Evolutionary conservation across 2,888 invertebrate genomes (phyloP).

Genomic region (Amiota mariae): DNA sequence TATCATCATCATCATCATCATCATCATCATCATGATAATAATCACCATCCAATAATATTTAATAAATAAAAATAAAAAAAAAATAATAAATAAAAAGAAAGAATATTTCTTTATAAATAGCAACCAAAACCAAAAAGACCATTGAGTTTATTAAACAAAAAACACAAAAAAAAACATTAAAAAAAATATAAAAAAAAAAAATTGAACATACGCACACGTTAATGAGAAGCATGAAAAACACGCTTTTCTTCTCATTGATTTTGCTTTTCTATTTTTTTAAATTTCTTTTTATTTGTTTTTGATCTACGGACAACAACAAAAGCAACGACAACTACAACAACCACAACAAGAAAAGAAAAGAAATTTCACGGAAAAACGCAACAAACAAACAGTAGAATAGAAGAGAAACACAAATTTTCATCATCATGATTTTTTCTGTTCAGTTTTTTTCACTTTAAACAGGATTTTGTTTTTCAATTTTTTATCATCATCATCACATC

Average conservation of each 20-base stretch:
- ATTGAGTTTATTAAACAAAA: slow-evolving; percentile 14
- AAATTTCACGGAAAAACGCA: background rate
- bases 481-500: too few relatives aligned
- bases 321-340: background rate
- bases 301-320: slow-evolving; percentile 6
- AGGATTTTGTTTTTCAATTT: too few relatives aligned
- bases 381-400: too few relatives aligned
- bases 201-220: background rate
- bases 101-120: slow-evolving; percentile 18
- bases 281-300: background rate
- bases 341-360: background rate
- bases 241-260: too few relatives aligned
- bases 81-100: background rate
- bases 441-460: too few relatives aligned
- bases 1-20: background rate
- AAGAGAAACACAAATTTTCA: too few relatives aligned
- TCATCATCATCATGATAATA: too few relatives aligned
- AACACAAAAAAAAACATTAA: too few relatives aligned
- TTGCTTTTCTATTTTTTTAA: too few relatives aligned
- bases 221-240: background rate
- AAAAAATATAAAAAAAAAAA: background rate
- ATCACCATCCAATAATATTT: background rate
- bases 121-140: background rate
- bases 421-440: too few relatives aligned
- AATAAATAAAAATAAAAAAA: background rate